Evolutionary conservation across 2,113 vertebrate species (phyloP).

Genomic region (Phoenicopterus ruber): DNA sequence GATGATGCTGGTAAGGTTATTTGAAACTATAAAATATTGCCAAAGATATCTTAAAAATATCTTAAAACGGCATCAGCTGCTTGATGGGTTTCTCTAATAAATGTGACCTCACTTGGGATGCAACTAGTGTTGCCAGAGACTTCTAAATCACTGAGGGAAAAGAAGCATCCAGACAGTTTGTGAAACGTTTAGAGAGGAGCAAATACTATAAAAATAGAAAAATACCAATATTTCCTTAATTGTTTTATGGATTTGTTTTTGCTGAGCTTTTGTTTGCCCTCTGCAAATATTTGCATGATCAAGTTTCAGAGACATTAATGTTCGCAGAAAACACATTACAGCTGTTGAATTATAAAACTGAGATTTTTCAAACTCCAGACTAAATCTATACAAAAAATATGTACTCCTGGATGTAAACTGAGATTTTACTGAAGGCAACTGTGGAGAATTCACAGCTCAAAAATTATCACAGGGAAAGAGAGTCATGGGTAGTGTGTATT

Average conservation of each 20-base stretch:
- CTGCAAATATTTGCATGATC: slow-evolving; percentile 35
- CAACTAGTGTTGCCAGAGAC: not conserved
- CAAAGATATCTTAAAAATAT: not conserved
- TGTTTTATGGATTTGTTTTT: slow-evolving; percentile 13
- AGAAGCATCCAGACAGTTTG: not conserved
- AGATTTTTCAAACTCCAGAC: not conserved
- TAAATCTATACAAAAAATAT: not conserved
- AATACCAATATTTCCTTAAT: not conserved
- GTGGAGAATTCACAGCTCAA: not conserved
- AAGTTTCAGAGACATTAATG: not conserved
- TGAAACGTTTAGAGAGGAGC: not conserved
- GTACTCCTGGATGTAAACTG: not conserved
- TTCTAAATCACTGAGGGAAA: not conserved
- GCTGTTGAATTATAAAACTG: slow-evolving; percentile 8
- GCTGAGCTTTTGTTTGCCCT: not conserved
- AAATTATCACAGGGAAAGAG: not conserved
- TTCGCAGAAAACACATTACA: slow-evolving; percentile 23
- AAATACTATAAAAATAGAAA: not conserved
- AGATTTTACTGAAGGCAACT: not conserved
- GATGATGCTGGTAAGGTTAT: not conserved
- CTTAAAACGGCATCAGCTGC: not conserved
- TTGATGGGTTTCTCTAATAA: not conserved
- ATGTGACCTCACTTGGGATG: not conserved
- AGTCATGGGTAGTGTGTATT: not conserved
- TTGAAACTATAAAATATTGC: not conserved